These are phyloP conservation scores for Neuroterus valhalla DNA, from an alignment of 1,140 invertebrate species.

Conservation along the genomic window DNA sequence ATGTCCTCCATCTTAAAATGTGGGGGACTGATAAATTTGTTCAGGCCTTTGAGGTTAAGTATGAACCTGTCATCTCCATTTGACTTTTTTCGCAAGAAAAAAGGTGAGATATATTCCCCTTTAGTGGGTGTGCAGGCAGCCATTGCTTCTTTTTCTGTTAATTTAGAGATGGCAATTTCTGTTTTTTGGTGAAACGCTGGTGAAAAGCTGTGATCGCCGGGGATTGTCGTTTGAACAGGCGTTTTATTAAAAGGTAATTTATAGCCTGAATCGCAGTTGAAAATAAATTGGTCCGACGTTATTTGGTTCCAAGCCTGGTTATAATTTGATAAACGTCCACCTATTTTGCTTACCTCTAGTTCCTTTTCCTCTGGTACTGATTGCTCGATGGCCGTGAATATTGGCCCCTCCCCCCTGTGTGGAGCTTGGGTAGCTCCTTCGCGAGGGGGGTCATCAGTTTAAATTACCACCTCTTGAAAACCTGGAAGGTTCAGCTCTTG, in stretches of 20 bases:
- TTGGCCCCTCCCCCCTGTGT: neutral
- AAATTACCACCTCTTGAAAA: neutral
- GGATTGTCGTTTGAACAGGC: neutral
- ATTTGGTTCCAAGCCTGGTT: conserved; percentile 21
- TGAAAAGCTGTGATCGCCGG: neutral
- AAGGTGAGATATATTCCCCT: conserved; percentile 12
- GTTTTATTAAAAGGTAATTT: conserved; percentile 24
- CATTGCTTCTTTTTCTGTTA: conserved; percentile 33
- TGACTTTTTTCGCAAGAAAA: conserved; percentile 24
- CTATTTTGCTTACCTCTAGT: conserved; percentile 31
- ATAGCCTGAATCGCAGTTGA: conserved; percentile 21
- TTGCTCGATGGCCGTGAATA: neutral
- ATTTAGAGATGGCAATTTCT: conserved; percentile 2
- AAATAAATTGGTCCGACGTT: conserved; percentile 27
- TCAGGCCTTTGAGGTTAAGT: too few species aligned
- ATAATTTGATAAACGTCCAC: neutral
- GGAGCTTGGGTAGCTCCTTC: neutral
- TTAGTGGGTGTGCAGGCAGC: neutral
- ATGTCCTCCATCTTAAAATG: too few species aligned
- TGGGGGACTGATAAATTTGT: too few species aligned
- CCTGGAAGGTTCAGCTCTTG: too few species aligned
- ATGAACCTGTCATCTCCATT: neutral
- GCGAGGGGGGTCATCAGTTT: neutral
- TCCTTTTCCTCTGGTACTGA: neutral
- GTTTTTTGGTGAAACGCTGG: neutral